Percentiles rank a stretch among this genome's conserved stretches.
Conservation (phyloP, 2,888 invertebrate species). For the Fragum sueziense region DNA sequence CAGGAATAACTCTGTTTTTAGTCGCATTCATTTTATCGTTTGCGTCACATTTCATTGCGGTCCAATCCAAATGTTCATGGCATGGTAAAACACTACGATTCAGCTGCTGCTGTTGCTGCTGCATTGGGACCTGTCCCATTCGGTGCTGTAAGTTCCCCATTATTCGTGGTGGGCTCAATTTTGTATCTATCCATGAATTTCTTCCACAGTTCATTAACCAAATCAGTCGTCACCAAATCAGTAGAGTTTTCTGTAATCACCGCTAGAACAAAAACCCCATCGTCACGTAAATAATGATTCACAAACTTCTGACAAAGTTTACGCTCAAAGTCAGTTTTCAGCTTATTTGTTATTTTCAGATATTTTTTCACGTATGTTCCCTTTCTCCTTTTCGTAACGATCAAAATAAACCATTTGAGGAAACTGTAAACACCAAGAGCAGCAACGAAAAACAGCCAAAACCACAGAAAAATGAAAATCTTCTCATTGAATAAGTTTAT, state of each 20-base stretch:
- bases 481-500: conserved; percentile 9
- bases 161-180: not conserved
- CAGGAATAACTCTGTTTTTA: too few relatives aligned
- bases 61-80: too few relatives aligned
- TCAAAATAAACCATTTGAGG: not conserved
- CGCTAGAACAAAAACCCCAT: not conserved
- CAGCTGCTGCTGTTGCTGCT: not conserved
- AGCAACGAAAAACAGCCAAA: not conserved
- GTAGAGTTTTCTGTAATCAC: conserved; percentile 2
- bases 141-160: not conserved
- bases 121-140: not conserved
- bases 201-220: conserved; percentile 6
- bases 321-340: conserved; percentile 60
- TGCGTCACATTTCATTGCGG: too few relatives aligned
- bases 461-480: conserved; percentile 10
- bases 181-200: conserved; percentile 7
- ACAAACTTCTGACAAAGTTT: conserved; percentile 67
- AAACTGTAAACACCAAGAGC: conserved; percentile 4
- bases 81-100: too few relatives aligned
- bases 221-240: not conserved
- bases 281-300: conserved; percentile 63
- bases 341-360: conserved; percentile 63
- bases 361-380: conserved; percentile 68
- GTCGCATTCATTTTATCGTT: too few relatives aligned
- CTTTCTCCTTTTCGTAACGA: conserved; percentile 1